Base-by-base conservation (phyloP, 2,113 vertebrate species). In the Elaphurus davidianus region DNA sequence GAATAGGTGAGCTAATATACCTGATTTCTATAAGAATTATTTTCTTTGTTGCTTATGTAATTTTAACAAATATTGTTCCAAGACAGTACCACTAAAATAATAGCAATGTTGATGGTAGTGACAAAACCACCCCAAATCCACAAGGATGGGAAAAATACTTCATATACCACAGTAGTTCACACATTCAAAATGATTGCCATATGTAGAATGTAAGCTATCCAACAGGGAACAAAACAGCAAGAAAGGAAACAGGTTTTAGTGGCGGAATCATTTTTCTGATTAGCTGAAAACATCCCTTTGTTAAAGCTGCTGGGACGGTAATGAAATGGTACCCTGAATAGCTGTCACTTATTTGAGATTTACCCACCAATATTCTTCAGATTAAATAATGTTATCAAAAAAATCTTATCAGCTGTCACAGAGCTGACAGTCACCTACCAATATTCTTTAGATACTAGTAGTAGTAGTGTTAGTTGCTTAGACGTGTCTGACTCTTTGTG, bases 291-390 rank as follows among this genome's bases (percentile, higher is more conserved):
- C 33, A 60, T 87, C 2, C 59, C 60, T 90, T 81, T 94, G 67
- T 78, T 89, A 89, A 45, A 84, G 43, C 57, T 94, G 12, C n/a
- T 85, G 71, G 50, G 57, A 92, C n/a, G 15, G 7, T 36, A 95
- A 47, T 6, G 85, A 91, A 83, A 87, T 36, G 57, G 21, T 54
- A 60, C n/a, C 52, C 19, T 27, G 54, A 92, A 15, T 1, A n/a
- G 21, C 27, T 97, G 92, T 36, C 47, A 62, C 40, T 91, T 91
- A 89, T 94, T 97, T 92, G 27, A 79, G 87, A 93, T 89, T 89
- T 9, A 47, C 4, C 10, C n/a, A 45, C 12, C 28, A 33, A 40
- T 89, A 88, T 84, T 87, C 54, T 52, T 85, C 57, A 87, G 47
- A 74, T 90, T 97, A 86, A 76, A 88, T 62, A 89, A 94, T 57